Base-by-base conservation (phyloP, 2,888 invertebrate species). In the Archips crataeganus region DNA sequence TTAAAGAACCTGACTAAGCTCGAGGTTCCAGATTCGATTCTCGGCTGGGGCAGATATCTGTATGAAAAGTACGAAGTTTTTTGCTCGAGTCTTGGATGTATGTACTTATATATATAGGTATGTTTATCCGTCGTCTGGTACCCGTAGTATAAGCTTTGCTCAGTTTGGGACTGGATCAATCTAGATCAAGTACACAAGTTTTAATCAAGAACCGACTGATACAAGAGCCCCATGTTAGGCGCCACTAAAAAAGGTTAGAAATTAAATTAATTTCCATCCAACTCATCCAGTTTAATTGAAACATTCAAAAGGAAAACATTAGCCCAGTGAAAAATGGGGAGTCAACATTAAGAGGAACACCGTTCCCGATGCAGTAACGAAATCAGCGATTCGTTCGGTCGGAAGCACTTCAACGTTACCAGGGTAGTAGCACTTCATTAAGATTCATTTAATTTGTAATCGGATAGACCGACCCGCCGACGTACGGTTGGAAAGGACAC, bases 401-500 rank as follows among this genome's bases (percentile, higher is more conserved):
- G 13, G 34, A n/a, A 63, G 63, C 47, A 34, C 32, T 47, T 13
- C 51, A 61, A 32, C 39, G 15, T 51, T 42, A 64, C 68, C 61
- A 57, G 67, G 54, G 51, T n/a, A 51, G 13, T 76, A 34, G 42
- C 75, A 79, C 80, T 80, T 81, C 79, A 80, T 81, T 81, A 78
- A 79, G 76, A 80, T 81, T 81, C 81, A 81, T 82, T 84, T 81
- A 82, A 81, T 82, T 83, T 80, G 84, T 82, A 80, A 76, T 72
- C 59, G 61, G 69, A 75, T 75, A 70, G 78, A 74, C 71, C 74
- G 78, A 68, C 75, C 59, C 6, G 70, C 60, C 36, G 67, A 69
- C 63, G 65, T 42, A 60, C 59, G 42, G 9, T 62, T n/a, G 45
- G 23, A 62, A 64, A 64, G 34, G 64, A 64, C 34, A 15, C 3